A percentile compares a stretch with the other conserved stretches of the same genome.
These are phyloP conservation scores for Mobula hypostoma DNA, from an alignment of 2,113 vertebrate genomes.

Conservation along the genomic window DNA sequence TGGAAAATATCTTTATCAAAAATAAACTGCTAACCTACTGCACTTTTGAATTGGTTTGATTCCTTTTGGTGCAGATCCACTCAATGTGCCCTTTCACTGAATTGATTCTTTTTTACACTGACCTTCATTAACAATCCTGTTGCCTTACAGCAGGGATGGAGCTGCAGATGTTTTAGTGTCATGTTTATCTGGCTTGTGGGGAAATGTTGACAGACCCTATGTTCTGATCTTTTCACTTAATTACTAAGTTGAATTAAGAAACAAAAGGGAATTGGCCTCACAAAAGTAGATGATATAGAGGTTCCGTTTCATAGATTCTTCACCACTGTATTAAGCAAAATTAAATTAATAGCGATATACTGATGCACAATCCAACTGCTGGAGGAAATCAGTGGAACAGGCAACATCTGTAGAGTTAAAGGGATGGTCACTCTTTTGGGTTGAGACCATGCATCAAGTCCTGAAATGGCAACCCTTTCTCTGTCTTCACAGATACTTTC, in stretches of 20 bases:
- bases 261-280: neutral
- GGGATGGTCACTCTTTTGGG: too few relatives aligned
- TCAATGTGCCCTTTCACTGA: too few relatives aligned
- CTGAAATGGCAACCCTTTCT: too few relatives aligned
- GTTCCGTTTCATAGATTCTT: too few relatives aligned
- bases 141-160: neutral
- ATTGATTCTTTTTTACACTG: too few relatives aligned
- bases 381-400: too few relatives aligned
- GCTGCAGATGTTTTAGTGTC: neutral
- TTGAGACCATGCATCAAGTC: too few relatives aligned
- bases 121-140: too few relatives aligned
- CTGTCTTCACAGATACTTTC: too few relatives aligned
- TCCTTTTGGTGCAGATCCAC: too few relatives aligned
- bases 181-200: neutral
- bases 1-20: neutral
- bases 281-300: neutral
- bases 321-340: neutral
- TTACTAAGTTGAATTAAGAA: neutral
- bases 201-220: neutral
- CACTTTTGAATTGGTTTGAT: neutral
- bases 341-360: neutral
- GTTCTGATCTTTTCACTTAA: neutral
- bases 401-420: too few relatives aligned
- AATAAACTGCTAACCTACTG: neutral
- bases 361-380: neutral